These are phyloP conservation scores for Chrosomus eos DNA, from an alignment of 2,797 vertebrate species.

Conservation along the genomic window DNA sequence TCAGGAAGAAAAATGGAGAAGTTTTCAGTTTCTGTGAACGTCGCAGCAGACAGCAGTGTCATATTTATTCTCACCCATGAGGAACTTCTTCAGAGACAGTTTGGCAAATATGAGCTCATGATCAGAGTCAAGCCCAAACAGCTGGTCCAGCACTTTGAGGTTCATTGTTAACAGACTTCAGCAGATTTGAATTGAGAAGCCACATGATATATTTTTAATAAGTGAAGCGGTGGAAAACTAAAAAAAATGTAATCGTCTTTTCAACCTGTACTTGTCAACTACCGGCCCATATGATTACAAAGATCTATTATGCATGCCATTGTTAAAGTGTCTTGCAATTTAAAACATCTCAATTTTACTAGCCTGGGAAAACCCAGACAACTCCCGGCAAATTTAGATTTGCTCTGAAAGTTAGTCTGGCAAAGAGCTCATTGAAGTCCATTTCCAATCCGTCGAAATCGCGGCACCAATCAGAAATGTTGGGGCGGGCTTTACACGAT, in stretches of 20 bases:
- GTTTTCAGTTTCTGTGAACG: slow-evolving; percentile 88
- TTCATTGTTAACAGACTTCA: slow-evolving; percentile 43
- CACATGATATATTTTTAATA: neutral
- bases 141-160: slow-evolving; percentile 88
- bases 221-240: too few relatives aligned
- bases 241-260: neutral
- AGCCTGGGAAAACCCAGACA: too few relatives aligned
- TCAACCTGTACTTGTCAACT: neutral
- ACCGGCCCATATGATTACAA: too few relatives aligned
- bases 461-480: too few relatives aligned
- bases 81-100: slow-evolving; percentile 87
- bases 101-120: slow-evolving; percentile 86
- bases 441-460: too few relatives aligned
- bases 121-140: slow-evolving; percentile 88
- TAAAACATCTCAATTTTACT: too few relatives aligned
- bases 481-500: too few relatives aligned
- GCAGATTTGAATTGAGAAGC: neutral
- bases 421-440: too few relatives aligned
- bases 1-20: slow-evolving; percentile 92
- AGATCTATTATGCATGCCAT: neutral
- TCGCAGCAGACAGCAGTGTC: slow-evolving; percentile 84
- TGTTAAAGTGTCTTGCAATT: neutral
- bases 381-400: too few relatives aligned
- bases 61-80: slow-evolving; percentile 88
- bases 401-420: too few relatives aligned